Conservation (phyloP, 1,140 invertebrate genomes). For the Eciton burchellii region DNA sequence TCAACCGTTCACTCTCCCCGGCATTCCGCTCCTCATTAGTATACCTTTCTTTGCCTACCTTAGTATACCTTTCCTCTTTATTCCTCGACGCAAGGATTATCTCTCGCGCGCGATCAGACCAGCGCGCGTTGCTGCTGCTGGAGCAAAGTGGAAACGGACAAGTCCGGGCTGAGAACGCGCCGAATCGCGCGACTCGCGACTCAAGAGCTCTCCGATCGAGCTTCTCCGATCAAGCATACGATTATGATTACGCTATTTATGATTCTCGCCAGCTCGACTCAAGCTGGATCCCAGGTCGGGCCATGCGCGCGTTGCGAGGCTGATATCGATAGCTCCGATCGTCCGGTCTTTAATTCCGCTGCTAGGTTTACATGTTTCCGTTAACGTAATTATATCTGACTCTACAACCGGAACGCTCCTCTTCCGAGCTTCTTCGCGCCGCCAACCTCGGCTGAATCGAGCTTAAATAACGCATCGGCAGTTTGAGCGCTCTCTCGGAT, state of each 20-base stretch:
- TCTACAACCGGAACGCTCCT: constrained; percentile 59
- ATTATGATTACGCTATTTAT: constrained; percentile 43
- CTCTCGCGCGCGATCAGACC: too few species aligned
- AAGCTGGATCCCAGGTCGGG: background rate
- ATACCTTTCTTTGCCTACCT: constrained; percentile 19
- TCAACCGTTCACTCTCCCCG: background rate
- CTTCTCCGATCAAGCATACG: too few species aligned
- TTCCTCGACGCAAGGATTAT: background rate
- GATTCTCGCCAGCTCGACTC: constrained; percentile 10
- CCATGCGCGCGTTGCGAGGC: background rate
- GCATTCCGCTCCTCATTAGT: background rate
- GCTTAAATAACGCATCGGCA: constrained; percentile 64
- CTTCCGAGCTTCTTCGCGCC: constrained; percentile 13
- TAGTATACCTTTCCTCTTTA: too few species aligned
- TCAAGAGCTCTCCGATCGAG: too few species aligned
- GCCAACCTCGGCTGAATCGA: constrained; percentile 39
- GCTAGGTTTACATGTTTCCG: constrained; percentile 53
- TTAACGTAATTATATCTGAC: constrained; percentile 73
- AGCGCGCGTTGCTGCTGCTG: too few species aligned
- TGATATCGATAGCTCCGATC: constrained; percentile 4
- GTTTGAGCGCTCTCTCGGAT: constrained; percentile 23
- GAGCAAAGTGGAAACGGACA: too few species aligned
- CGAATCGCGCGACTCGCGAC: too few species aligned
- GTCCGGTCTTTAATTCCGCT: constrained; percentile 36
- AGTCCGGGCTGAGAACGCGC: too few species aligned